Evolutionary conservation across 1,140 invertebrate genomes (phyloP).

Genomic region (Ceratitis capitata): DNA sequence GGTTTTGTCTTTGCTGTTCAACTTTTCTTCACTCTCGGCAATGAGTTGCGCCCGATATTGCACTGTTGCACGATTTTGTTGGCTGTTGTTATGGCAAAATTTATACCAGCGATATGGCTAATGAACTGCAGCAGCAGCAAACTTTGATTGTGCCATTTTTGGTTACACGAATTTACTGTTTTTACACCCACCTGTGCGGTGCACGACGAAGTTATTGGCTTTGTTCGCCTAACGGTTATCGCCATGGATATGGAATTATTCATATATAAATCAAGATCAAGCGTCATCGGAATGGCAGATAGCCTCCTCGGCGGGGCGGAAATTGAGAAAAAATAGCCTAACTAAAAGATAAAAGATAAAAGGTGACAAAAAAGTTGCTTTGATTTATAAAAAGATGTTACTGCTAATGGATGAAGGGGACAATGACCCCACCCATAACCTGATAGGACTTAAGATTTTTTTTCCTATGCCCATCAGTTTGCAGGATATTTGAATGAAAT

Average conservation of each 20-base stretch:
- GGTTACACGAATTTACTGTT: not conserved
- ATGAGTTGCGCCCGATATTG: not conserved
- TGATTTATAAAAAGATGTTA: no score
- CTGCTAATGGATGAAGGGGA: no score
- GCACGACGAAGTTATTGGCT: no score
- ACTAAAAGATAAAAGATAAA: no score
- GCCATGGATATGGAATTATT: not conserved
- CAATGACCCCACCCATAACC: no score
- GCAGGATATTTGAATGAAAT: no score
- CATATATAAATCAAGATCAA: not conserved
- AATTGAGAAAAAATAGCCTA: no score
- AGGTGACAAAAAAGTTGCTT: no score
- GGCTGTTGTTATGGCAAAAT: constrained; percentile 1
- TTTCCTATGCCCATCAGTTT: no score
- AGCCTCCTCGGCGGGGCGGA: no score
- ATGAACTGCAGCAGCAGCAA: constrained; percentile 31
- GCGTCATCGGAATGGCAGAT: not conserved
- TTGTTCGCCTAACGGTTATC: not conserved
- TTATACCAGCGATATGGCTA: constrained; percentile 29
- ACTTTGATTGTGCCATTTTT: constrained; percentile 34
- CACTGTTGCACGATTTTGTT: not conserved
- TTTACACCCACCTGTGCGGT: no score
- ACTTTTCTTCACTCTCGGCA: not conserved
- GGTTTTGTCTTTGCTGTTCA: not conserved
- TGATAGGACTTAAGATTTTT: no score